Conservation (phyloP, 2,113 vertebrate genomes). For the Arothron firmamentum region DNA sequence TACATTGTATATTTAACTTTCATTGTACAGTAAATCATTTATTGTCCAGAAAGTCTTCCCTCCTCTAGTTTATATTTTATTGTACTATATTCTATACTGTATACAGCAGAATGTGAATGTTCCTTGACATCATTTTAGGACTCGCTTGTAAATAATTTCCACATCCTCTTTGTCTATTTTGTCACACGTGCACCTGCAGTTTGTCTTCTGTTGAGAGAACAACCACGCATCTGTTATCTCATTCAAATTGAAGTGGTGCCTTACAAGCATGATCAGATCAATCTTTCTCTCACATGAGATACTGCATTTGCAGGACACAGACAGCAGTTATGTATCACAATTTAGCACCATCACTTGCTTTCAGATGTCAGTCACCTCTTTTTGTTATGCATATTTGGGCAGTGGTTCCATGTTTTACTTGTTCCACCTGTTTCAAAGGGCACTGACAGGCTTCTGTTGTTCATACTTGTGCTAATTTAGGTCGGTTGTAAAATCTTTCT, state of each 20-base stretch:
- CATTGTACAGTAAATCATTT: conserved; percentile 58
- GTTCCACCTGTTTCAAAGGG: conserved; percentile 39
- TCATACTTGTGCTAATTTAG: conserved; percentile 42
- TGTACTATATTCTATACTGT: conserved; percentile 46
- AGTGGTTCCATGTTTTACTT: conserved; percentile 25
- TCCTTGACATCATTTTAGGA: conserved; percentile 27
- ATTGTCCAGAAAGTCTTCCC: conserved; percentile 52
- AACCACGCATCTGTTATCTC: conserved; percentile 8
- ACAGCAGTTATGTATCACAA: conserved; percentile 4
- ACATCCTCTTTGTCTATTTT: not conserved
- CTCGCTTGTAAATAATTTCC: conserved; percentile 29
- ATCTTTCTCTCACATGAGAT: not conserved
- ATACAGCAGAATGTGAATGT: conserved; percentile 40
- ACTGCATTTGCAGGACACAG: conserved; percentile 9
- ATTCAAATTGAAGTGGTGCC: conserved; percentile 50
- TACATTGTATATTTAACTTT: conserved; percentile 65
- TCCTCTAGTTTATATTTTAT: conserved; percentile 64
- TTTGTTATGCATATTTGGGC: conserved; percentile 29
- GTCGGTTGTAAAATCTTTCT: conserved; percentile 41
- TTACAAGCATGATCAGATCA: conserved; percentile 39
- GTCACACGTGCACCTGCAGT: not conserved
- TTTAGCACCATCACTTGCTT: too few relatives aligned
- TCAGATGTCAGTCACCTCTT: conserved; percentile 11
- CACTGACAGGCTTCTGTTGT: conserved; percentile 14
- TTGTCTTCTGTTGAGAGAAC: conserved; percentile 3